Base-by-base conservation (phyloP, 2,888 invertebrate species). In the Chalcis sispes region DNA sequence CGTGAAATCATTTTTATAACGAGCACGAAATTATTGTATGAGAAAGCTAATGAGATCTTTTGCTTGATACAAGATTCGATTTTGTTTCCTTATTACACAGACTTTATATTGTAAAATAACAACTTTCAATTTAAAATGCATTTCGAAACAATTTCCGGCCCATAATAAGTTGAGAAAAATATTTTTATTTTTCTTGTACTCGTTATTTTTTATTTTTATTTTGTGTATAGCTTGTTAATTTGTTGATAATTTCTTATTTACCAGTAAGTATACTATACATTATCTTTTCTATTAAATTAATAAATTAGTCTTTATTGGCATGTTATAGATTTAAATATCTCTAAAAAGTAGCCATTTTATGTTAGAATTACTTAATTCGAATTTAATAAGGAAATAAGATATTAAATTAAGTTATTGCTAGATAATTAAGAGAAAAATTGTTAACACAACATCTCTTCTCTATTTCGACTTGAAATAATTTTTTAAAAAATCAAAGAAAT, bases 1-100 rank as follows among this genome's bases (percentile, higher is more conserved):
- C 29, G 29, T 18, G 56, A 66, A 56, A 66, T 29, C n/a, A 54
- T 66, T 66, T 65, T 65, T 65, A 50, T 36, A 52, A 52, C 32
- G 15, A 65, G 32, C 52, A 18, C 36, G 59, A 23, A 50, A 65
- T 65, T 29, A 64, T 18, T 40, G 36, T 29, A 42, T 42, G 54
- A 56, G 66, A 67, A 56, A 67, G 40, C 42, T 42, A 40, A 54
- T 42, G 20, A 42, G 54, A 67, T 67, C 27, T n/a, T 27, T 36
- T 15, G 18, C 20, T 1, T 7, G 29, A 13, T 66, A n/a, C 13
- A 8, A 40, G 36, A 65, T 65, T 36, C 15, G 36, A 65, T 36
- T 64, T 48, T 64, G 36, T 48, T 64, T 64, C 62, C 62, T 46
- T 64, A 64, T 64, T 64, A 48, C 32, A 29, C 23, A 13, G 27